Evolutionary conservation across 2,113 vertebrate genomes (phyloP).

Genomic region (Ammodramus savannarum): DNA sequence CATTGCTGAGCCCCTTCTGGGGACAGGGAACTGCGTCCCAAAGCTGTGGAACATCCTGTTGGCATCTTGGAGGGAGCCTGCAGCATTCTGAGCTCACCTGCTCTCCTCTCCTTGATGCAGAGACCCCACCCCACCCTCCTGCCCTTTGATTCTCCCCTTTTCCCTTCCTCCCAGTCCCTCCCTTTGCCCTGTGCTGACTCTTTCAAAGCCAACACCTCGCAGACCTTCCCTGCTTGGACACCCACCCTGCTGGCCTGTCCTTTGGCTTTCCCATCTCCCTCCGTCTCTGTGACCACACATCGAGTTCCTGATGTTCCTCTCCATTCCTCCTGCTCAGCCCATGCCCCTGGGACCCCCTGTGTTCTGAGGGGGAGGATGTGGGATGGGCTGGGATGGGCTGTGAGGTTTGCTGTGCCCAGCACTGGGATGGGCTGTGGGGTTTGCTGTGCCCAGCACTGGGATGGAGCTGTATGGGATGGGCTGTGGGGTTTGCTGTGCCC

Average conservation of each 20-base stretch:
- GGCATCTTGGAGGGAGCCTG: neutral
- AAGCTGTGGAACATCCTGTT: neutral
- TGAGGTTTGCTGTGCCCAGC: neutral
- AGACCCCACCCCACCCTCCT: neutral
- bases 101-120: neutral
- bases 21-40: neutral
- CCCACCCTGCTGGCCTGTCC: neutral
- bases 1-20: fast-evolving
- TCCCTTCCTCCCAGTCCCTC: neutral
- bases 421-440: neutral
- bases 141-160: neutral
- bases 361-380: neutral
- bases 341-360: neutral
- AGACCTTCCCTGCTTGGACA: neutral
- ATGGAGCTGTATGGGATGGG: no score
- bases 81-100: neutral
- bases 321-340: neutral
- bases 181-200: neutral
- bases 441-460: neutral
- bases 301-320: fast-evolving
- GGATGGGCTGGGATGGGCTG: neutral
- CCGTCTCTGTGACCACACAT: fast-evolving
- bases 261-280: neutral
- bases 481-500: no score
- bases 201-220: neutral